Base-by-base conservation (phyloP, 2,888 invertebrate species). In the Empis livida region DNA sequence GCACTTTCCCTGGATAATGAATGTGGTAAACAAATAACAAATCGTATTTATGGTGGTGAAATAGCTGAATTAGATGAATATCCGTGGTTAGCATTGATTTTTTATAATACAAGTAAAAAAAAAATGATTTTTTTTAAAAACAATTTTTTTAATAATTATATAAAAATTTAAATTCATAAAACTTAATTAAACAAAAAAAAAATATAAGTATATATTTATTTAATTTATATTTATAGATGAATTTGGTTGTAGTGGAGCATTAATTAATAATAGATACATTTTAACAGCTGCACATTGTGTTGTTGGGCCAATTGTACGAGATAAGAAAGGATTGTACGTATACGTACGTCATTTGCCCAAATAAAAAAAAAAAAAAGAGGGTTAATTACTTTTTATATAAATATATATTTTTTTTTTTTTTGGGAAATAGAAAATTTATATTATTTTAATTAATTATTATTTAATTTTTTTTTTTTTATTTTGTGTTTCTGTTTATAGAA, bases 261-360 rank as follows among this genome's bases (percentile, higher is more conserved):
- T 80, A 43, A 71, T 80, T 49, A 79, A 73, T 57, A 68, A 67
- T 42, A 70, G 75, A 1, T 79, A 77, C 46, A 65, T 78, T 2
- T 54, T 80, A 50, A 78, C 80, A 2, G 80, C 80, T 2, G 80
- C 77, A 1, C 80, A 80, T 58, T 80, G 80, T 55, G 72, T 78
- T 9, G 67, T 65, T 6, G 77, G 75, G 17, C 70, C 67, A 9
- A 67, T 74, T 11, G 64, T 65, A 31, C 60, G 63, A 10, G 68
- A 69, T 52, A 71, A 75, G 16, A 75, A 75, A 39, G 71, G 63
- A 59, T 54, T 78, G 79, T 79, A 67, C 75, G 78, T 73, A 55
- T 23, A 20, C 11, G 23, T 31, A 15, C 37, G 45, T 46, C 39
- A 39, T 39, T 39, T 39, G 5, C 10, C 32, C 32, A 5, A 27